Base-by-base conservation (phyloP, 2,113 vertebrate species). In the Oophaga pumilio region DNA sequence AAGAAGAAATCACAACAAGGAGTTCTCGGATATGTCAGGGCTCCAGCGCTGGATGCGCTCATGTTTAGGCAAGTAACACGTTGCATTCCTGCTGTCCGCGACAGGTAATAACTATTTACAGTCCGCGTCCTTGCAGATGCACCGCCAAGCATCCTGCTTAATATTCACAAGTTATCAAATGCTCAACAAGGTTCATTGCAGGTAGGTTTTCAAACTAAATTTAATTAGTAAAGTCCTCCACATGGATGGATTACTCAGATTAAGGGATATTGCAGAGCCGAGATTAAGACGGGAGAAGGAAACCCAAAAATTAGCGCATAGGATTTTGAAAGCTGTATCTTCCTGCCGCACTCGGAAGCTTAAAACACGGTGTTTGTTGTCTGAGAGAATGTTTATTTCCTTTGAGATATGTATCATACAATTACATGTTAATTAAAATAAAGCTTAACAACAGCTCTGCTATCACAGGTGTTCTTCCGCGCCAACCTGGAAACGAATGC, bases 171-270 rank as follows among this genome's bases (percentile, higher is more conserved):
- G 24, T 68, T 49, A 53, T 20, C 60, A 18, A 50, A 68, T 83
- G 17, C 81, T 83, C 81, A 52, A 66, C 81, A 83, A 83, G 81
- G 81, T 83, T 83, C 64, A 83, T 50, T 69, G 81, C 62, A 83
- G 81, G 81, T 83, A 53, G 64, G 62, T 83, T 83, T 83, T 18
- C 68, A 83, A 83, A 53, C 81, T 24, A 83, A 83, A 83, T 83
- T 83, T 83, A 69, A 83, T 83, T 83, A 83, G 49, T 69, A 83
- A 83, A 83, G 33, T 83, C 81, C 81, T 83, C 18, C 49, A 83
- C 62, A 83, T 53, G 81, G 53, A 83, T 83, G 81, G 81, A 83
- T 53, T 83, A 83, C 69, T 68, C 43, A 69, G 81, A 83, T 83
- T 83, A 83, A 83, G 81, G 81, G 81, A 83, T 83, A 69, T 83